phyloP scores from a whole-genome alignment of 1,140 invertebrate genomes.

The Saccostrea cuccullata region DNA sequence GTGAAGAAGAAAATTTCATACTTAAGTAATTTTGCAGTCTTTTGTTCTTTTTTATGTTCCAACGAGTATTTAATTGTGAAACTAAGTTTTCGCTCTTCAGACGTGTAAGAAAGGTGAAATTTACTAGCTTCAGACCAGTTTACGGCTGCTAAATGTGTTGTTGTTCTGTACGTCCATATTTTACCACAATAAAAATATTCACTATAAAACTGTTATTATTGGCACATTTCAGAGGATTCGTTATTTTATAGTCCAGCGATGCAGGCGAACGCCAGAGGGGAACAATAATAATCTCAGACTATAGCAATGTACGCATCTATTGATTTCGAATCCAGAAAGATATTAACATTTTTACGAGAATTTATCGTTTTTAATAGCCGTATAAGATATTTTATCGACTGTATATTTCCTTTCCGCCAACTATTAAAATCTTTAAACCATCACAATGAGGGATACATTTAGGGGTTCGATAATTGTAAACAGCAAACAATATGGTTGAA shows the following conservation, averaged over 20 bases:
- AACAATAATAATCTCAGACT: neutral
- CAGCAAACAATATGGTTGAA: constrained; percentile 32
- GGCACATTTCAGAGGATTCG: neutral
- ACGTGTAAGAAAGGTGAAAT: no score
- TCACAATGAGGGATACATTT: constrained; percentile 10
- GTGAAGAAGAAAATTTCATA: no score
- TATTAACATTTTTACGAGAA: constrained; percentile 20
- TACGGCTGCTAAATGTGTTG: no score
- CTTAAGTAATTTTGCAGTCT: no score
- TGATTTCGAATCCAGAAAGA: constrained; percentile 15
- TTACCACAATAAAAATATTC: no score
- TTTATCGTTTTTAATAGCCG: constrained; percentile 24
- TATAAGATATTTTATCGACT: constrained; percentile 4
- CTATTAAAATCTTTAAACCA: constrained; percentile 24
- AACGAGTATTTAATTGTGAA: no score
- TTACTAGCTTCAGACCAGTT: no score
- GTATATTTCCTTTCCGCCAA: constrained; percentile 5
- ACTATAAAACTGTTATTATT: neutral
- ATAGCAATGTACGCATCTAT: neutral
- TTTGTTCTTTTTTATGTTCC: no score
- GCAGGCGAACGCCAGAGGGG: neutral
- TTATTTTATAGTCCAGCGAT: neutral
- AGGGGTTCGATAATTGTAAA: constrained; percentile 14
- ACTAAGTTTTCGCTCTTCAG: no score
- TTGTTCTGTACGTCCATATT: no score